Conservation (phyloP, 2,797 vertebrate genomes). For the Zalophus californianus region DNA sequence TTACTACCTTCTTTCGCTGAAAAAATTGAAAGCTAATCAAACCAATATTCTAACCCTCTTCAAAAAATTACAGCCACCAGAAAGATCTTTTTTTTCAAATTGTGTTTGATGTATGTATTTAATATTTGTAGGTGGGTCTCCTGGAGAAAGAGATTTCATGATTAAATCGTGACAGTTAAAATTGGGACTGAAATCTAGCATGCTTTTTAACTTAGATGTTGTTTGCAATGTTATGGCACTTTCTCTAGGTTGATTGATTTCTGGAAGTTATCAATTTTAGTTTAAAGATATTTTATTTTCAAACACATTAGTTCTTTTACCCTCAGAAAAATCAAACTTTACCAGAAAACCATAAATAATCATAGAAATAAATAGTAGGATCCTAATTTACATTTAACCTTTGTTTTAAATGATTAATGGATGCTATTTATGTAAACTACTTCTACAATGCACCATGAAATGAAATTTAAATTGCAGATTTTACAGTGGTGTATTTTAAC, state of each 20-base stretch:
- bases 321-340: constrained; percentile 83
- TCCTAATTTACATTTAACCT: constrained; percentile 89
- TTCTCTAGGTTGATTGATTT: constrained; percentile 63
- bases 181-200: neutral
- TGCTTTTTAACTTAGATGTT: constrained; percentile 34
- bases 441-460: constrained; percentile 88
- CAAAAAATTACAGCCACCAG: neutral
- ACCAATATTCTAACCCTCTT: neutral
- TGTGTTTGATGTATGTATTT: neutral
- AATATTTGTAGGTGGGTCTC: neutral
- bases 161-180: constrained; percentile 37
- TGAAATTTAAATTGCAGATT: constrained; percentile 92
- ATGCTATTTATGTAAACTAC: constrained; percentile 89
- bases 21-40: constrained; percentile 3
- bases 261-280: constrained; percentile 75
- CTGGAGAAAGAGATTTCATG: constrained; percentile 47
- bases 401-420: constrained; percentile 91
- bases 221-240: neutral
- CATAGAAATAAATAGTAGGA: constrained; percentile 83
- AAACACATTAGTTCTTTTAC: constrained; percentile 75
- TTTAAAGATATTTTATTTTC: constrained; percentile 79
- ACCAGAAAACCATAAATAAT: constrained; percentile 85
- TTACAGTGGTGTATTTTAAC: constrained; percentile 88
- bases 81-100: neutral
- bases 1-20: neutral